Conservation (phyloP, 2,888 invertebrate genomes). For the Emesis furor region DNA sequence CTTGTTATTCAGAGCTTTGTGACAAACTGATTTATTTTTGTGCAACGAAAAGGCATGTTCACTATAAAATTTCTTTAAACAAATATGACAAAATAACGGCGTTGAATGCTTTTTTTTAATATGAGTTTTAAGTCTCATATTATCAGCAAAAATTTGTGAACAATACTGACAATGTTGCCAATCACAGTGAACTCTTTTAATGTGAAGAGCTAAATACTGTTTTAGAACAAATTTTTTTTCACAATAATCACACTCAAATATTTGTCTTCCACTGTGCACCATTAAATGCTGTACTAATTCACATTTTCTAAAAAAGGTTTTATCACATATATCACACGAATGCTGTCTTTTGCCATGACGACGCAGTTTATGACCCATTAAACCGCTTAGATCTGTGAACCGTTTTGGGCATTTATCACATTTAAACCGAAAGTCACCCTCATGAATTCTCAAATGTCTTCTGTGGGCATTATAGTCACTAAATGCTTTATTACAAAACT, state of each 20-base stretch:
- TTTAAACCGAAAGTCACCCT: conserved; percentile 74
- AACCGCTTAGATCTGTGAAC: conserved; percentile 76
- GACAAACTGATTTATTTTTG: background rate
- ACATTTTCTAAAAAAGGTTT: conserved; percentile 4
- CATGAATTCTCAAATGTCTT: conserved; percentile 78
- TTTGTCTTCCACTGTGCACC: conserved; percentile 48
- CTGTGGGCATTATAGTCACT: conserved; percentile 73
- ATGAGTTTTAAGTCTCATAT: conserved; percentile 11
- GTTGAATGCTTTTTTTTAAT: conserved; percentile 10
- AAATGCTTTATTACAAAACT: conserved; percentile 76
- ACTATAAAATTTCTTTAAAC: conserved; percentile 53
- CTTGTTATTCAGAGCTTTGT: background rate
- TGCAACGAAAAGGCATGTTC: background rate
- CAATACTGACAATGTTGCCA: conserved; percentile 9
- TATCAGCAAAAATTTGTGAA: background rate
- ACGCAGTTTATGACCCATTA: conserved; percentile 64
- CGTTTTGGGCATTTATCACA: conserved; percentile 75
- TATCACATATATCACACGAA: conserved; percentile 72
- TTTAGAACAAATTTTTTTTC: conserved; percentile 52
- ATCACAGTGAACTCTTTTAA: background rate
- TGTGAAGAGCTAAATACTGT: background rate
- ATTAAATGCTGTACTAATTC: conserved; percentile 13
- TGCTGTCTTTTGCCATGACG: conserved; percentile 68
- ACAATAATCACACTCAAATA: conserved; percentile 71
- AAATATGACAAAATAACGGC: conserved; percentile 25